Base-by-base conservation (phyloP, 2,113 vertebrate genomes). In the Gasterosteus aculeatus region DNA sequence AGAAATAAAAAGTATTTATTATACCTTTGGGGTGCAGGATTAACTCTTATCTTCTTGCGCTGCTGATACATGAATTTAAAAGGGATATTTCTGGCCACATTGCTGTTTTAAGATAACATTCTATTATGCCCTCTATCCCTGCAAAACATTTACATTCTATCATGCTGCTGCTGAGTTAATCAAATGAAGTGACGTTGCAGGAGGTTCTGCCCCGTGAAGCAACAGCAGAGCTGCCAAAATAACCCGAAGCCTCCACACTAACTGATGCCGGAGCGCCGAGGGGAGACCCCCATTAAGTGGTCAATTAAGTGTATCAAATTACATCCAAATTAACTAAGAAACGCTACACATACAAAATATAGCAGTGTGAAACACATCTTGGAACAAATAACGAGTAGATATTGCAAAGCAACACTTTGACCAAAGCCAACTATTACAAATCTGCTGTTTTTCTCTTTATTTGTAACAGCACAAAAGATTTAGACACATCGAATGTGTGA, bases 401-500 rank as follows among this genome's bases (percentile, higher is more conserved):
- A 49, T 63, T 71, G 57, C 16, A 38, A 75, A 69, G 33, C 67
- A 73, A 72, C 74, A 38, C 33, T 51, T n/a, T 68, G 66, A 71
- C 22, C 60, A 22, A 5, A 12, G 29, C 42, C 58, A 83, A 19
- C 33, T 54, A 59, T 76, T 35, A 57, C 56, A 81, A 4, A 47
- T 66, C 68, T 64, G 66, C 51, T 54, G 35, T 38, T 38, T 38
- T 38, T 38, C 1, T 38, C 7, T 38, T 33, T 33, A 42, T 72
- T 87, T 82, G 46, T 74, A 73, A 60, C 41, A 47, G 49, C 77
- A 77, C 68, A 72, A 80, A 80, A 77, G 78, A 68, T 53, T 85
- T 69, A 85, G 72, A 89, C 57, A 47, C 66, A 76, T 60, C 4
- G 82, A 74, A 62, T 65, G 82, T 80, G 82, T 82, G 75, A 79